Evolutionary conservation across 30 jellyfish, hydroid and myxozoan genomes (phyloP), one percentile per base, ranked within the genome.

Genomic region (Chironex yamaguchii): DNA sequence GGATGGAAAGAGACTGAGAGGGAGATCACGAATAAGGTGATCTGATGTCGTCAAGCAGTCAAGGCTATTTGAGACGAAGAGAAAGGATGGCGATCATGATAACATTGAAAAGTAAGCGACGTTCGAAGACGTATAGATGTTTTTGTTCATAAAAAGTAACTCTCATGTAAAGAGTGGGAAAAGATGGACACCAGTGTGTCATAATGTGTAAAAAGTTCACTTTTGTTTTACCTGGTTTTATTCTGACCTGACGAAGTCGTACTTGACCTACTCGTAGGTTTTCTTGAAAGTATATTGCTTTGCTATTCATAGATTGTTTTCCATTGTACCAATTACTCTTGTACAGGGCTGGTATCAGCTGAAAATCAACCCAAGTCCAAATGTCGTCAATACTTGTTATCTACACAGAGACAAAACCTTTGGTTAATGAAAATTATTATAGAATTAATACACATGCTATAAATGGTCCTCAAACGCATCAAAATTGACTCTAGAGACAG

Each of bases 301-400:
- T 87, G 74, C 79, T 52, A 33, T 76, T 75, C 42, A 81, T 87
- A 25, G 62, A 66, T 50, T 87, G 76, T 29, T 75, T 82, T 0
- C 88, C 89, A 29, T 87, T 74, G 34, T 83, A 83, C 93, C 93
- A 83, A 20, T 70, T 62, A 26, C 71, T 80, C 4, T 71, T 23
- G 42, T 87, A 87, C 49, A 87, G 36, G 2, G 89, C 96, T 3
- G 96, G 96, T 34, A 87, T 76, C 67, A 87, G 77, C 22, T 66
- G 88, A n/a, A 75, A 79, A 30, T 87, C 86, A 29, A 66, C 90
- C 96, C 96, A 87, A 29, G 73, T 66, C 96, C 96, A 87, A 12
- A 87, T 28, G 12, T 87, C 86, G 34, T 86, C 87, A 50, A 76
- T 77, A 51, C 77, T 87, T 42, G 79, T 58, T 13, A 87, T 25